phyloP scores from a whole-genome alignment of 1,140 invertebrate species.

The Bilobella aurantiaca region DNA sequence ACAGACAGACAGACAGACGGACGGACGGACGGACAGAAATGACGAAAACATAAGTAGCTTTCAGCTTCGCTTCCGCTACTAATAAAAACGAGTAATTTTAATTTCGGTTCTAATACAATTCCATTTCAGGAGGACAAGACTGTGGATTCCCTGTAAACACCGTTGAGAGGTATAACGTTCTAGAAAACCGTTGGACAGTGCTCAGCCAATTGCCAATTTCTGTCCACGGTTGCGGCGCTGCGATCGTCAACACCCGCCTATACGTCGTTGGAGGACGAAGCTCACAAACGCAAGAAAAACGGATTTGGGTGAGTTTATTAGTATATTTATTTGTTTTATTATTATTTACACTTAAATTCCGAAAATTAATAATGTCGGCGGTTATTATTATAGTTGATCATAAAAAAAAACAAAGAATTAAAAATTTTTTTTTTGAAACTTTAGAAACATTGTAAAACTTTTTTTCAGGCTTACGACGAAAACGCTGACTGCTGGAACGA shows the following conservation, averaged over 20 bases:
- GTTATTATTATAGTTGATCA: too few species aligned
- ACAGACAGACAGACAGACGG: too few species aligned
- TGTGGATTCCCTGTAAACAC: conserved; percentile 32
- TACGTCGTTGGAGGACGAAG: conserved; percentile 35
- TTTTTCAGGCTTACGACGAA: conserved; percentile 35
- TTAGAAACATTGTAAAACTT: too few species aligned
- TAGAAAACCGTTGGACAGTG: conserved; percentile 35
- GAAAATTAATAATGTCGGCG: too few species aligned
- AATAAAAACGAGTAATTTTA: not conserved
- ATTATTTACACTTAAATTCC: conserved; percentile 2
- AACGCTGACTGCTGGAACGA: conserved; percentile 34
- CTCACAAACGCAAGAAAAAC: conserved; percentile 33
- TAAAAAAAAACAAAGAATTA: not conserved
- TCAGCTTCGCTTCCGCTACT: too few species aligned
- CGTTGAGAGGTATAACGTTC: conserved; percentile 36
- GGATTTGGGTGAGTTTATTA: conserved; percentile 35
- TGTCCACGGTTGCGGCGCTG: conserved; percentile 36
- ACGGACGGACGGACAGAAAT: too few species aligned
- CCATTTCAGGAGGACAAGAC: conserved; percentile 32
- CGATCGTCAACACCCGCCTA: conserved; percentile 34
- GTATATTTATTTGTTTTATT: not conserved
- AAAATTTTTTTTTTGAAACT: conserved; percentile 6
- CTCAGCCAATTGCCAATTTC: conserved; percentile 33
- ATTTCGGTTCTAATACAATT: not conserved
- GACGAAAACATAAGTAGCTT: too few species aligned